Conservation (phyloP, 1,140 invertebrate species). For the Drosophila tropicalis region DNA sequence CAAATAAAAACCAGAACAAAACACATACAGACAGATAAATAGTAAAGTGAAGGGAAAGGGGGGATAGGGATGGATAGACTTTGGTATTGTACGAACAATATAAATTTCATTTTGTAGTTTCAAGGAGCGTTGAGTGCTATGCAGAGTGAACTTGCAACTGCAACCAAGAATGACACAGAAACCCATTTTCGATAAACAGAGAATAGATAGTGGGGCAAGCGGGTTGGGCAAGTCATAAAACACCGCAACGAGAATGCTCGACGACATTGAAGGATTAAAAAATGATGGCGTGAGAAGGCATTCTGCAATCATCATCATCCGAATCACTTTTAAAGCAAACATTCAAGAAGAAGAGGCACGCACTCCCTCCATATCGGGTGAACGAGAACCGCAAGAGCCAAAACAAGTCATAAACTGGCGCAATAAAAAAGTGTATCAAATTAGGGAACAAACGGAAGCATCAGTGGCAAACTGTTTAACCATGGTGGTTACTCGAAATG, state of each 20-base stretch:
- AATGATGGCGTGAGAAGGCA: slow-evolving; percentile 81
- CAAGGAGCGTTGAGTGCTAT: slow-evolving; percentile 46
- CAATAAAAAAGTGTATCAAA: slow-evolving; percentile 81
- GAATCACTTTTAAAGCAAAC: slow-evolving; percentile 64
- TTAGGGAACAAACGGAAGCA: slow-evolving; percentile 67
- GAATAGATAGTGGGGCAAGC: too few relatives aligned
- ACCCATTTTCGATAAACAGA: slow-evolving; percentile 47
- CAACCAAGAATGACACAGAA: slow-evolving; percentile 53
- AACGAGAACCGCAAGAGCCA: slow-evolving; percentile 63
- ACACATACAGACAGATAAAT: slow-evolving; percentile 12
- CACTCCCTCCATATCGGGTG: slow-evolving; percentile 35
- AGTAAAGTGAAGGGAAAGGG: not conserved
- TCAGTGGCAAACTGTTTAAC: not conserved
- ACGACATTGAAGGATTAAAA: slow-evolving; percentile 75
- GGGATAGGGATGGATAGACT: slow-evolving; percentile 23
- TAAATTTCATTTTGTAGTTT: slow-evolving; percentile 76
- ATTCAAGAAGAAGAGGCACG: slow-evolving; percentile 38
- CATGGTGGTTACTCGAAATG: not conserved
- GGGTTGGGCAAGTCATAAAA: slow-evolving; percentile 45
- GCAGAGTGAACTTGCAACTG: slow-evolving; percentile 9
- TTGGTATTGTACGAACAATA: slow-evolving; percentile 54
- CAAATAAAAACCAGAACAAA: slow-evolving; percentile 17
- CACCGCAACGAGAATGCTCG: slow-evolving; percentile 31
- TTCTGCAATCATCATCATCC: slow-evolving; percentile 70
- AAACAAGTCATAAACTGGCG: slow-evolving; percentile 71